A percentile compares a stretch with the other conserved stretches of the same genome.
These are phyloP conservation scores for Hiodon alosoides DNA, from an alignment of 2,113 vertebrate genomes.

Conservation along the genomic window DNA sequence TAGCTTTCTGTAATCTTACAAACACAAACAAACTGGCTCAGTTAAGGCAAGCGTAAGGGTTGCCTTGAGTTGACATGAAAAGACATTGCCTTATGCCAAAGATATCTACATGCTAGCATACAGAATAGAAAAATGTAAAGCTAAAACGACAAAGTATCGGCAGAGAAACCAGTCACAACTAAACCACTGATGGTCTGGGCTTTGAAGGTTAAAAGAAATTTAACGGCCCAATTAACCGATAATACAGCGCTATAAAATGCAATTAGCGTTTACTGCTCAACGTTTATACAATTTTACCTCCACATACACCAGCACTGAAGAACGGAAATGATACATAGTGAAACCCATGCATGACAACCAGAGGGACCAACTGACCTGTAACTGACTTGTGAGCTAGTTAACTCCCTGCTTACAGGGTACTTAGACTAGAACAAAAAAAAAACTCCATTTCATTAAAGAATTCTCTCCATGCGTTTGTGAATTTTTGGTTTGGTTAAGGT, in stretches of 20 bases:
- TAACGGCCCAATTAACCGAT: neutral
- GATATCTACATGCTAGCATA: too few relatives aligned
- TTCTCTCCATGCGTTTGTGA: neutral
- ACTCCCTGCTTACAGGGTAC: constrained; percentile 19
- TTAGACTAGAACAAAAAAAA: constrained; percentile 1
- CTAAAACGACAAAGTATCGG: too few relatives aligned
- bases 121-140: neutral
- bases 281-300: neutral
- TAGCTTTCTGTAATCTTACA: neutral
- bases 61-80: too few relatives aligned
- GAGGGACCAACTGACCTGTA: neutral
- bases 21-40: neutral
- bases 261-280: neutral
- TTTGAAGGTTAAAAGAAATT: neutral
- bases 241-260: neutral
- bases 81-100: too few relatives aligned
- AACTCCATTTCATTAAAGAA: neutral
- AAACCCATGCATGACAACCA: constrained; percentile 16
- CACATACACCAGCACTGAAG: neutral
- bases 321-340: neutral
- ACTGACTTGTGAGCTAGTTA: neutral
- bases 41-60: neutral
- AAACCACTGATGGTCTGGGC: neutral
- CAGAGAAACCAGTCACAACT: too few relatives aligned
- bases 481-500: neutral